Conservation (phyloP, 2,113 vertebrate species). For the Scartelaos histophorus region DNA sequence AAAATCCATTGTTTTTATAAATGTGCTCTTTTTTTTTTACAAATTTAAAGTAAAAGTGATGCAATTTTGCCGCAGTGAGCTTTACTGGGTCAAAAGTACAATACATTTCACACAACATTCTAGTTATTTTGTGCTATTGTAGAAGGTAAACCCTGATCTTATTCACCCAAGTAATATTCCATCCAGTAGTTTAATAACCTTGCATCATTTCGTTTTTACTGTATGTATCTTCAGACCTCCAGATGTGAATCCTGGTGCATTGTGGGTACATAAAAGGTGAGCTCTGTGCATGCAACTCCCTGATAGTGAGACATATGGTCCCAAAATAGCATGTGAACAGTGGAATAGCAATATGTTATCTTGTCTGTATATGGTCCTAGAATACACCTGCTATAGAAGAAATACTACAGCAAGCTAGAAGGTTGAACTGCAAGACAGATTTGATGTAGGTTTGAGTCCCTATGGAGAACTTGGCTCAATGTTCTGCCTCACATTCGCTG, state of each 20-base stretch:
- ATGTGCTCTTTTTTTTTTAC: no score
- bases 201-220: not conserved
- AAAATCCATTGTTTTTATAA: no score
- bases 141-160: not conserved
- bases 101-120: not conserved
- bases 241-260: not conserved
- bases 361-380: not conserved
- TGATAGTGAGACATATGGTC: not conserved
- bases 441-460: not conserved
- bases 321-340: not conserved
- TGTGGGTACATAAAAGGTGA: not conserved
- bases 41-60: no score
- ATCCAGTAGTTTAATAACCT: not conserved
- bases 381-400: not conserved
- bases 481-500: not conserved
- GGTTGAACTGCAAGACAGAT: not conserved
- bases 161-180: not conserved
- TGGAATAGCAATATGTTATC: not conserved
- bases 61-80: no score
- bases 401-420: not conserved
- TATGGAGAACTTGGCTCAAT: not conserved
- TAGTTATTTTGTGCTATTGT: not conserved
- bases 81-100: not conserved
- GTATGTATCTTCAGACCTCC: not conserved
- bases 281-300: not conserved